phyloP scores from a whole-genome alignment of 2,797 vertebrate species.

The Erethizon dorsatum region DNA sequence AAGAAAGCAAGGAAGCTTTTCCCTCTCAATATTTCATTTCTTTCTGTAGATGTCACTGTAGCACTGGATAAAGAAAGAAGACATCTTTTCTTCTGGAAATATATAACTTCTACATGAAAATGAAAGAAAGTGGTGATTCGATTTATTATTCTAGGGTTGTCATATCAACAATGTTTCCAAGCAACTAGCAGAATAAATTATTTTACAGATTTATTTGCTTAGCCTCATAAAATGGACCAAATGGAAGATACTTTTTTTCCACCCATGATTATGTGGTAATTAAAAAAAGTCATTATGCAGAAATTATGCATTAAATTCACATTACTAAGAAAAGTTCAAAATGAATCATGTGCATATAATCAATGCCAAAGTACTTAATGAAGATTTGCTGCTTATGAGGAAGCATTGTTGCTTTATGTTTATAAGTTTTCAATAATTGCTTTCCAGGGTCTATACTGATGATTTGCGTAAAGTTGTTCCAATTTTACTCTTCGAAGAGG shows the following conservation, averaged over 20 bases:
- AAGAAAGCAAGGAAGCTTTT: not conserved
- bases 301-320: constrained; percentile 82
- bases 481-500: constrained; percentile 59
- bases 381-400: constrained; percentile 81
- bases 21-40: constrained; percentile 34
- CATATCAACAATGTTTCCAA: constrained; percentile 91
- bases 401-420: constrained; percentile 76
- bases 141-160: constrained; percentile 88
- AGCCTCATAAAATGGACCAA: constrained; percentile 85
- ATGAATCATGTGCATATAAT: constrained; percentile 84
- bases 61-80: constrained; percentile 84
- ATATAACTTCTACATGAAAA: constrained; percentile 75
- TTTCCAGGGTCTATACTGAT: constrained; percentile 50
- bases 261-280: constrained; percentile 82
- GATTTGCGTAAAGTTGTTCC: constrained; percentile 38
- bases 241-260: constrained; percentile 73
- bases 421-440: constrained; percentile 80
- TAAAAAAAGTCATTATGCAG: constrained; percentile 85
- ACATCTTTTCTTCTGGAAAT: constrained; percentile 77
- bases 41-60: constrained; percentile 92
- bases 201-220: constrained; percentile 88
- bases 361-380: constrained; percentile 83
- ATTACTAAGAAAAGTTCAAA: constrained; percentile 85
- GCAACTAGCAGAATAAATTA: constrained; percentile 89
- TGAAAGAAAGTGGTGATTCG: constrained; percentile 84